Conservation (phyloP, 2,797 vertebrate species). For the Trachurus trachurus region DNA sequence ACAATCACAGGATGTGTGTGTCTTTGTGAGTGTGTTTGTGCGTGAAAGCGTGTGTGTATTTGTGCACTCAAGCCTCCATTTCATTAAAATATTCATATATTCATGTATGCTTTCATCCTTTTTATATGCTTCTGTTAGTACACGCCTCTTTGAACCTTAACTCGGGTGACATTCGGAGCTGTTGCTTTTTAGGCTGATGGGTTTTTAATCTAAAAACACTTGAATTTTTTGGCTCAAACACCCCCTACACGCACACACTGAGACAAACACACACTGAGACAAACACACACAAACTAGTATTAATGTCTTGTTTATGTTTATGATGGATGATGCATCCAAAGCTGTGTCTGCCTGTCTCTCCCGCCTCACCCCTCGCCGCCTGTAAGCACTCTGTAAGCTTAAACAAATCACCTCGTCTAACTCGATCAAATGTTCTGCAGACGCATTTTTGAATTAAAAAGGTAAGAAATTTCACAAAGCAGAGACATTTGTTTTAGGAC, state of each 20-base stretch:
- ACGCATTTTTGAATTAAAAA: constrained; percentile 86
- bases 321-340: constrained; percentile 79
- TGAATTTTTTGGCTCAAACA: constrained; percentile 52
- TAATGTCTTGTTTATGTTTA: constrained; percentile 83
- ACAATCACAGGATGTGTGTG: constrained; percentile 67
- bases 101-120: constrained; percentile 34
- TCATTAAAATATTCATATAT: constrained; percentile 59
- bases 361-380: constrained; percentile 55
- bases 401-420: constrained; percentile 82
- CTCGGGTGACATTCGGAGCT: constrained; percentile 31
- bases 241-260: constrained; percentile 23
- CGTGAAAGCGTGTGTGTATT: constrained; percentile 11
- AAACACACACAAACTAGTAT: constrained; percentile 55
- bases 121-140: constrained; percentile 17
- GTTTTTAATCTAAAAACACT: constrained; percentile 59
- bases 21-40: constrained; percentile 37
- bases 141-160: constrained; percentile 14
- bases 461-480: constrained; percentile 82
- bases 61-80: constrained; percentile 45
- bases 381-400: constrained; percentile 69
- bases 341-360: constrained; percentile 61
- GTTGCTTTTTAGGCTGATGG: constrained; percentile 46
- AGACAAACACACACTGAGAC: constrained; percentile 26
- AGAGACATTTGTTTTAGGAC: constrained; percentile 80
- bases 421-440: constrained; percentile 77